phyloP scores from a whole-genome alignment of 2,113 vertebrate species.

The Vanacampus margaritifer region DNA sequence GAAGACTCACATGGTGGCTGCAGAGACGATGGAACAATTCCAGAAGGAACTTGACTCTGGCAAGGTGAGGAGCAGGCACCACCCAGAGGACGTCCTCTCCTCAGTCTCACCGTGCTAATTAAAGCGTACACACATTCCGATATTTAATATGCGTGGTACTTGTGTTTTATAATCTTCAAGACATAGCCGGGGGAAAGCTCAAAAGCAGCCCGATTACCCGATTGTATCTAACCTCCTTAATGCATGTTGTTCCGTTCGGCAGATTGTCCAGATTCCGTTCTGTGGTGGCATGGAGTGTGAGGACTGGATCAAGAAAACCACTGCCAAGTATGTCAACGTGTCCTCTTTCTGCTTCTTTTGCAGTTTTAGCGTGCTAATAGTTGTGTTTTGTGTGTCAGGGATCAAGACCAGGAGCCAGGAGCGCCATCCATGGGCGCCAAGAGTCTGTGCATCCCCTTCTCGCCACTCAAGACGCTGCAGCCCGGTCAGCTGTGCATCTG shows the following conservation, averaged over 20 bases:
- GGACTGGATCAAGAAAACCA: conserved; percentile 97
- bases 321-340: conserved; percentile 81
- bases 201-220: no score
- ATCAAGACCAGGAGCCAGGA: conserved; percentile 95
- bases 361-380: neutral
- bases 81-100: neutral
- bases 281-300: conserved; percentile 91
- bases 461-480: conserved; percentile 81
- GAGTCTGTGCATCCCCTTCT: conserved; percentile 95
- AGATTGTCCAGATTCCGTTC: conserved; percentile 97
- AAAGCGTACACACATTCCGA: no score
- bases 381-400: conserved; percentile 63
- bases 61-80: conserved; percentile 74
- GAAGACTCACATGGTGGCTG: conserved; percentile 85
- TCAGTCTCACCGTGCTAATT: neutral
- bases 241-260: conserved; percentile 3
- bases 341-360: neutral
- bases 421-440: conserved; percentile 98
- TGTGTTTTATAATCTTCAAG: no score
- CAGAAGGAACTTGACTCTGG: conserved; percentile 89
- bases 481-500: conserved; percentile 82
- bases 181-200: no score
- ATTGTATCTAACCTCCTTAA: neutral
- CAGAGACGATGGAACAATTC: conserved; percentile 87
- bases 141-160: neutral